Evolutionary conservation across 2,888 invertebrate species (phyloP), one percentile per base, ranked within the genome.

Genomic region (Aplocera efformata): DNA sequence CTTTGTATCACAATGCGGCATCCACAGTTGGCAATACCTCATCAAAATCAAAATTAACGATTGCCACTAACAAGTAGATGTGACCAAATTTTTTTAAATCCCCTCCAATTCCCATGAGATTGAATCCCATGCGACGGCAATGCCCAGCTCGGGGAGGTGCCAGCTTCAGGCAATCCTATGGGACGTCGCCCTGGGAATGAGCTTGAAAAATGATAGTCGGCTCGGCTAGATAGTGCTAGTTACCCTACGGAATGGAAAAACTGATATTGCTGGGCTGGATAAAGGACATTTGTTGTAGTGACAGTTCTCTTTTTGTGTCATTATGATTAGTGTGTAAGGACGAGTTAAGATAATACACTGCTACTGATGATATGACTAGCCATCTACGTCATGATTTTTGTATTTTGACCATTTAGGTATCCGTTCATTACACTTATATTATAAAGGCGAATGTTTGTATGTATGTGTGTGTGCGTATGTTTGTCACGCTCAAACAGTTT

Each of bases 41-140:
- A 20, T 36, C 17, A 31, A 10, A 26, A 42, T 28, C 5, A 26
- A 35, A 36, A 29, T 10, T 36, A 33, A 53, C 5, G 13, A 17
- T 50, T 57, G 51, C 43, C 42, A 39, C 42, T 42, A 43, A 47
- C 34, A 45, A 20, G 13, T 17, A 17, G 13, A 2, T 20, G 29
- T 37, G 43, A 46, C 31, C 17, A 29, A 49, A 42, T 67, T 80
- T 84, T 81, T 84, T 88, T 84, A 61, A 44, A 58, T 62, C 56
- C 56, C 54, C 60, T 55, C n/a, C 52, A 88, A 88, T 86, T 88
- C 86, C 86, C 86, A 55, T 72, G 86, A 88, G 86, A 86, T 88
- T 88, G 84, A 88, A 85, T 86, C 86, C 86, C 86, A 71, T 60
- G 83, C 73, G 84, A 64, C 77, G 62, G 37, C 44, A 60, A 58